Base-by-base conservation (phyloP, 2,888 invertebrate species). In the Empis livida region DNA sequence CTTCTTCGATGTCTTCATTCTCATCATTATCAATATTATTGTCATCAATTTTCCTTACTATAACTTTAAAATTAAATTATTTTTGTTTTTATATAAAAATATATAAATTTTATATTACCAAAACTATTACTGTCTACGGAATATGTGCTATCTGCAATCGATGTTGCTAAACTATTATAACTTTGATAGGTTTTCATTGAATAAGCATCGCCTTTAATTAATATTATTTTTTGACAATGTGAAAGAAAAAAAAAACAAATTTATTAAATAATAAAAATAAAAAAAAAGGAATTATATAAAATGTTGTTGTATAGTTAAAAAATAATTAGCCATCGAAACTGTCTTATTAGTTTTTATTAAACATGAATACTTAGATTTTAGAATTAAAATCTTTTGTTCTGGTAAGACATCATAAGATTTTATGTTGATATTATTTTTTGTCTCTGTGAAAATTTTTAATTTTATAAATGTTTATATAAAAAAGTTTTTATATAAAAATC, bases 171-270 rank as follows among this genome's bases (percentile, higher is more conserved):
- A 60, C 68, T 68, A 63, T 68, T 68, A 56, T 62, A 62, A 63
- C 68, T 68, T 61, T 66, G 66, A 63, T 63, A 68, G 44, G 68
- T 68, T 67, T 66, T 66, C 64, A 68, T 64, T 57, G 68, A 68
- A 61, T 65, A 64, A 58, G 67, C 67, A 58, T 67, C 67, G 62
- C 66, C 67, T 67, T 63, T 50, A 50, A 50, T 37, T 40, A 32
- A 39, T 23, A 46, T 17, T 32, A 20, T 42, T 16, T 38, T 23
- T 30, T 49, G 44, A 44, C 38, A 50, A 50, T 46, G 48, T 32
- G 42, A 45, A 42, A 53, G 52, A 44, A 56, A 54, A 54, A 42
- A 52, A 51, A 47, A 49, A 52, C 51, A 53, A 54, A 49, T 48
- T 46, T 48, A 48, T 42, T 46, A 37, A 53, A 54, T 55, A 58